These are phyloP conservation scores for Octonoba sinensis DNA, from an alignment of 2,888 invertebrate genomes.

Conservation along the genomic window DNA sequence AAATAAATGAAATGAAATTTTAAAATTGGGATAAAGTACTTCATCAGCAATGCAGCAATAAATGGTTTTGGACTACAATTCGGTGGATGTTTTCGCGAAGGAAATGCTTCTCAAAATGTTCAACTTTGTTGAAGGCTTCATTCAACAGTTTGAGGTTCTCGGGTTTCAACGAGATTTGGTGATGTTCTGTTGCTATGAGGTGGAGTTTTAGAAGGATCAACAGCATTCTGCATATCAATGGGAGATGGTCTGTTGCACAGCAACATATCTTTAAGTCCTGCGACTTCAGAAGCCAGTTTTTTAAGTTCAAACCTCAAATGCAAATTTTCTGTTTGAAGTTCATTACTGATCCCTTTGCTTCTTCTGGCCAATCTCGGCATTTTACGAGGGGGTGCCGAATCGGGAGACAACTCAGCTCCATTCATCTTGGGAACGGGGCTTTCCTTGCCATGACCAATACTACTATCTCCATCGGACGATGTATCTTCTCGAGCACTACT, in stretches of 20 bases:
- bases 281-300: conserved; percentile 90
- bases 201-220: conserved; percentile 27
- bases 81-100: too few species aligned
- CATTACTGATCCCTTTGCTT: conserved; percentile 72
- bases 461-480: conserved; percentile 78
- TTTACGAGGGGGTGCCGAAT: conserved; percentile 68
- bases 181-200: conserved; percentile 58
- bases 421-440: conserved; percentile 68
- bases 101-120: too few species aligned
- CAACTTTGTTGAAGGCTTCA: not conserved
- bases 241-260: conserved; percentile 52
- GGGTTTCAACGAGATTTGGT: conserved; percentile 44
- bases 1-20: too few species aligned
- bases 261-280: conserved; percentile 79
- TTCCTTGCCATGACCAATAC: conserved; percentile 39
- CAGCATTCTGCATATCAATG: conserved; percentile 15
- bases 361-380: conserved; percentile 31
- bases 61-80: too few species aligned
- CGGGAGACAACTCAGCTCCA: conserved; percentile 65
- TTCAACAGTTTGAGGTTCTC: conserved; percentile 1
- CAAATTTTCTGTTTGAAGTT: conserved; percentile 73
- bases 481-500: conserved; percentile 85
- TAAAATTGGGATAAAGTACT: too few species aligned
- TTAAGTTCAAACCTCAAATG: conserved; percentile 83
- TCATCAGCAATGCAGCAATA: too few species aligned